Evolutionary conservation across 2,888 invertebrate species (phyloP).

Genomic region (Drosophila paranaensis): DNA sequence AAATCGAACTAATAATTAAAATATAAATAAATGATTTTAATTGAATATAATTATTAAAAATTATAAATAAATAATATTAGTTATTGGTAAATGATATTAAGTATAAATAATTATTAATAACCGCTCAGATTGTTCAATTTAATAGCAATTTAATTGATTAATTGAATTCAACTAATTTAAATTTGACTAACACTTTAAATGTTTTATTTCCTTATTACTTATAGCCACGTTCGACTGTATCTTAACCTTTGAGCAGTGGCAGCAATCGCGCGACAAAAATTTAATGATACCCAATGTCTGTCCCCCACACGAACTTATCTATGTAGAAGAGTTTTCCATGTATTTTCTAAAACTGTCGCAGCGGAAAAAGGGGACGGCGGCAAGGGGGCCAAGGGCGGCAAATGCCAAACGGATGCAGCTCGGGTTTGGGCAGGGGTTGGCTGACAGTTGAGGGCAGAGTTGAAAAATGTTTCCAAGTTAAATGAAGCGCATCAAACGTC

Average conservation of each 20-base stretch:
- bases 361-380: background rate
- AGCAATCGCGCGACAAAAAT: conserved; percentile 58
- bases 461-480: conserved; percentile 81
- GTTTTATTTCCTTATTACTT: background rate
- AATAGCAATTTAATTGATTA: background rate
- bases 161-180: background rate
- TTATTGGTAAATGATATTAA: too few species aligned
- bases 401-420: conserved; percentile 39
- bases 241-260: conserved; percentile 29
- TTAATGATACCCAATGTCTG: conserved; percentile 68
- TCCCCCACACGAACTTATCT: conserved; percentile 51
- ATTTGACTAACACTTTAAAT: background rate
- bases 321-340: conserved; percentile 43
- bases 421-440: background rate
- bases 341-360: conserved; percentile 59
- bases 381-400: background rate
- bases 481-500: conserved; percentile 81
- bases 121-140: background rate
- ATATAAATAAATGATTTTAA: background rate
- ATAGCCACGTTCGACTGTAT: conserved; percentile 23
- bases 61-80: too few species aligned
- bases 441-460: conserved; percentile 51
- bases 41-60: too few species aligned
- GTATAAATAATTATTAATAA: background rate
- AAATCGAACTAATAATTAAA: too few species aligned